Evolutionary conservation across 2,113 vertebrate genomes (phyloP).

Genomic region (Trichechus manatus): DNA sequence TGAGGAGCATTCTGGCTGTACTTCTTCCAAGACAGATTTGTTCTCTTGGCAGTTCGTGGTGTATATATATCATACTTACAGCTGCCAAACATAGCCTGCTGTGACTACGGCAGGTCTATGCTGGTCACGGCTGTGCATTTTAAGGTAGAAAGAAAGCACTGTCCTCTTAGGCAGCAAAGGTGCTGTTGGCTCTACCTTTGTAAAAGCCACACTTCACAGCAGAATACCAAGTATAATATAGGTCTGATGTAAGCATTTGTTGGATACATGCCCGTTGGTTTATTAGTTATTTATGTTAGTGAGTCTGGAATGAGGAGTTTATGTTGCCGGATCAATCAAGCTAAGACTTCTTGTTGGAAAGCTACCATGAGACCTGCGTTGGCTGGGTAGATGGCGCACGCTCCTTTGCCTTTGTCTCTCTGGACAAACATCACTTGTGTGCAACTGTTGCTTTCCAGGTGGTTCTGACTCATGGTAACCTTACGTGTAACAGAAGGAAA

Average conservation of each 20-base stretch:
- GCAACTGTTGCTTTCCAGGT: no score
- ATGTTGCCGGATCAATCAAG: no score
- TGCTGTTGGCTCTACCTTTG: no score
- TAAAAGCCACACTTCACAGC: background rate
- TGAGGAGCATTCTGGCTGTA: no score
- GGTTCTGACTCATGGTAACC: no score
- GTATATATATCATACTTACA: background rate
- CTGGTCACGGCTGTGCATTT: no score
- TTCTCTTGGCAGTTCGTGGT: no score
- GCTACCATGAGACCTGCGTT: fast-evolving
- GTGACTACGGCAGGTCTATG: no score
- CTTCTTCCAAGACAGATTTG: no score
- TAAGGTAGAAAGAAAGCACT: no score
- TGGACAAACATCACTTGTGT: background rate
- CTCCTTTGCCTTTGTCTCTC: background rate
- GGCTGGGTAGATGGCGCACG: fast-evolving
- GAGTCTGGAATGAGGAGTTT: background rate
- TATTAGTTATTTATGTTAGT: background rate
- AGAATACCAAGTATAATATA: background rate
- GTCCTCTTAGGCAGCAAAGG: no score
- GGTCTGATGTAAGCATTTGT: background rate
- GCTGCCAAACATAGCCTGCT: background rate
- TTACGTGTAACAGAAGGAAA: no score
- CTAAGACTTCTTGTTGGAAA: background rate
- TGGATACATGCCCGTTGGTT: fast-evolving